These are phyloP conservation scores for Thereva unica DNA, from an alignment of 2,888 invertebrate species.

Conservation along the genomic window DNA sequence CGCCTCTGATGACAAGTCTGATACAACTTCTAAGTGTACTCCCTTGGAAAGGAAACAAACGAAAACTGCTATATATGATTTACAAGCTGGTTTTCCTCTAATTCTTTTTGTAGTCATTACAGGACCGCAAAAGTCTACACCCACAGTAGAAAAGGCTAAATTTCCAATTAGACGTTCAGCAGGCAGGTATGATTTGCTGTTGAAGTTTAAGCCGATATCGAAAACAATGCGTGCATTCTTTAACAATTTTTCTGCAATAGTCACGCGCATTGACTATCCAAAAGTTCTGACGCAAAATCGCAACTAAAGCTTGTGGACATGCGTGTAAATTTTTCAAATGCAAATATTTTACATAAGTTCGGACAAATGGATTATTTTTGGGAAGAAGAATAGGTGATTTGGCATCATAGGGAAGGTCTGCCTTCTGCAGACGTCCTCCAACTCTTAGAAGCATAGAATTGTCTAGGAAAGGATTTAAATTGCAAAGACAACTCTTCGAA, in stretches of 20 bases:
- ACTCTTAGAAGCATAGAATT: slow-evolving; percentile 5
- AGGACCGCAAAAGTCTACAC: slow-evolving; percentile 37
- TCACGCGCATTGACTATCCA: slow-evolving; percentile 28
- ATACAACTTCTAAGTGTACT: slow-evolving; percentile 42
- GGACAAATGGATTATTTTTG: slow-evolving; percentile 7
- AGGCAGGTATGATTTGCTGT: slow-evolving; percentile 21
- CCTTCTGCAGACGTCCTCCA: slow-evolving; percentile 13
- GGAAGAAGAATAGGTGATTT: slow-evolving; percentile 24
- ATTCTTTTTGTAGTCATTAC: slow-evolving; percentile 7
- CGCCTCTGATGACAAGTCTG: slow-evolving; percentile 37
- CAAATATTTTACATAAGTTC: slow-evolving; percentile 3
- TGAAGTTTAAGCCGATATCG: slow-evolving; percentile 29
- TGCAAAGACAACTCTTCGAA: not conserved
- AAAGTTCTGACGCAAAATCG: slow-evolving; percentile 16
- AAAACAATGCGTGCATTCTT: slow-evolving; percentile 32
- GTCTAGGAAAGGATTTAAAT: slow-evolving; percentile 4
- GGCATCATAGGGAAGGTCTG: slow-evolving; percentile 3
- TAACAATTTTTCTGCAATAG: slow-evolving; percentile 25
- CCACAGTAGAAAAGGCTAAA: slow-evolving; percentile 34
- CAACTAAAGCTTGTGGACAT: slow-evolving; percentile 20
- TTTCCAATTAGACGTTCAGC: too few relatives aligned
- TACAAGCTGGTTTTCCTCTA: slow-evolving; percentile 28
- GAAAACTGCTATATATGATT: slow-evolving; percentile 39
- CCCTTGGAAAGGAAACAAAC: slow-evolving; percentile 39
- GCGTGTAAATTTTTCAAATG: slow-evolving; percentile 16